These are phyloP conservation scores for Acrossocheilus wenchowensis DNA, from an alignment of 2,797 vertebrate genomes.

Conservation along the genomic window DNA sequence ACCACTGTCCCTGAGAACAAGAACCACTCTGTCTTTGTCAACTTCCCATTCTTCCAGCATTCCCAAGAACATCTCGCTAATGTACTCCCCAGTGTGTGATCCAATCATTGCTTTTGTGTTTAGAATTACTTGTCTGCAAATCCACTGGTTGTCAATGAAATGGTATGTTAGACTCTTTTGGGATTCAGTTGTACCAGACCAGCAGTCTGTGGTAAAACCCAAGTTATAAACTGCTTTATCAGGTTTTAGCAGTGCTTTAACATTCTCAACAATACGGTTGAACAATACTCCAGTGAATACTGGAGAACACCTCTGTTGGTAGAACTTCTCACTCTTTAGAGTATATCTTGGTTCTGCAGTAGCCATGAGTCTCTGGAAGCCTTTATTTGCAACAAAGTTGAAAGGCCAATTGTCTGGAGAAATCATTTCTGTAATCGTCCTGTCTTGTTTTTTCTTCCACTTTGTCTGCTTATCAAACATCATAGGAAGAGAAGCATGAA, in stretches of 20 bases:
- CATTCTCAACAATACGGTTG: neutral
- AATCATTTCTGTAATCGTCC: too few species aligned
- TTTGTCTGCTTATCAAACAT: constrained; percentile 5
- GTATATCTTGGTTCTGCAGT: neutral
- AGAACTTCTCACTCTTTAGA: neutral
- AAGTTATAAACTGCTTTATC: neutral
- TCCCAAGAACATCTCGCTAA: neutral
- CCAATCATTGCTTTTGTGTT: neutral
- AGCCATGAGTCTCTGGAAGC: neutral
- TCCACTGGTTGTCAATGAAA: neutral
- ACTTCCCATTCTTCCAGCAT: constrained; percentile 15
- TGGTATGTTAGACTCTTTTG: neutral
- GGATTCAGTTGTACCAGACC: neutral
- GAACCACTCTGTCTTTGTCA: neutral
- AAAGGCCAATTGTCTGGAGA: too few species aligned
- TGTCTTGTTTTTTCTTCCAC: neutral
- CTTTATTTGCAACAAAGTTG: neutral
- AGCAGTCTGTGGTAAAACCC: neutral
- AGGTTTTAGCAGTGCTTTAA: too few species aligned
- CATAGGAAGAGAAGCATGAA: neutral
- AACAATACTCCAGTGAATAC: neutral
- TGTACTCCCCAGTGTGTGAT: neutral
- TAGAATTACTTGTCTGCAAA: neutral
- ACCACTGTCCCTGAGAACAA: constrained; percentile 20
- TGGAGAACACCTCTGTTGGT: neutral